Conservation (phyloP, 2,888 invertebrate genomes). For the Dasysyrphus albostriatus region DNA sequence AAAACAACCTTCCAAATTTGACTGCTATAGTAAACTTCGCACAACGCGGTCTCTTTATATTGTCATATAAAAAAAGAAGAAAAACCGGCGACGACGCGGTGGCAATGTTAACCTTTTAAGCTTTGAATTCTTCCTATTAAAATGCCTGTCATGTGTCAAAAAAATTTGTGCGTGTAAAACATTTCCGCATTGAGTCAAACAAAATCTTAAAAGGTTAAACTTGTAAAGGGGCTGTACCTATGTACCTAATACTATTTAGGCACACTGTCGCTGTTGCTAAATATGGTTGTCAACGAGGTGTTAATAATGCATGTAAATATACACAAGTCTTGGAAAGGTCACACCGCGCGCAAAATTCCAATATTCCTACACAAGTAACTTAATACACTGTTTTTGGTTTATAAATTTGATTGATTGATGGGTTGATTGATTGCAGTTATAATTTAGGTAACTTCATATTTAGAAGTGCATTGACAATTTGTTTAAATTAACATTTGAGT, state of each 20-base stretch:
- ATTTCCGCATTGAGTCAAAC: conserved; percentile 16
- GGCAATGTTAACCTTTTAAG: conserved; percentile 19
- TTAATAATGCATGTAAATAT: conserved; percentile 49
- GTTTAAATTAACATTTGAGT: background rate
- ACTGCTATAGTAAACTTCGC: background rate
- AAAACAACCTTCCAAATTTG: background rate
- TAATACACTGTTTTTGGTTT: background rate
- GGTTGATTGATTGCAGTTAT: background rate
- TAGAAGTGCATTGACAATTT: background rate
- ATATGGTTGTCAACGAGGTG: conserved; percentile 43
- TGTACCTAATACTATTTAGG: conserved; percentile 9
- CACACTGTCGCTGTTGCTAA: background rate
- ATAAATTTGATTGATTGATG: conserved; percentile 37
- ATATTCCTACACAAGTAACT: conserved; percentile 15
- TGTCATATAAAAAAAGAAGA: background rate
- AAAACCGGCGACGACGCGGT: background rate
- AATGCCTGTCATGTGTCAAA: conserved; percentile 40
- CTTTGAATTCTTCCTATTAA: background rate
- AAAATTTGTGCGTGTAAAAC: conserved; percentile 48
- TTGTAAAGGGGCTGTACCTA: conserved; percentile 35
- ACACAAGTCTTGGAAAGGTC: conserved; percentile 26
- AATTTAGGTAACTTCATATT: background rate
- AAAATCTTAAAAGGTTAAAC: conserved; percentile 27
- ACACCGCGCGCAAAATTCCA: background rate
- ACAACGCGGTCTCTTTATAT: background rate